phyloP scores from a whole-genome alignment of 2,797 vertebrate genomes.

The Notolepis coatsorum region DNA sequence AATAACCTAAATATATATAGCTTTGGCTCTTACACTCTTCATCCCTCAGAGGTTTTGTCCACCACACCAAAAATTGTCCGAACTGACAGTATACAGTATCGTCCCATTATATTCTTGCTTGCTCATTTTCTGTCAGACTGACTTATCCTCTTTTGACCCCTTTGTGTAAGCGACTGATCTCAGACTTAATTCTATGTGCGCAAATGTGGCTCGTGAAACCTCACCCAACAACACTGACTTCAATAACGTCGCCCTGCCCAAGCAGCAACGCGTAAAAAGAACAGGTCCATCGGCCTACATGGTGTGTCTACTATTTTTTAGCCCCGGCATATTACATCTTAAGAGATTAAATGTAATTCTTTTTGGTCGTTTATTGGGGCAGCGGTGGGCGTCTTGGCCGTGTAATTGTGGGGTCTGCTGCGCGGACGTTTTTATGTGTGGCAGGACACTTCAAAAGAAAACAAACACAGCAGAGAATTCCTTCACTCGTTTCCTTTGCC shows the following conservation, averaged over 20 bases:
- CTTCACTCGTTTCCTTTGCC: conserved; percentile 56
- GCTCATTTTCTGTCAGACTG: conserved; percentile 15
- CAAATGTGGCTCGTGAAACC: background rate
- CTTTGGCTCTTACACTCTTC: too few species aligned
- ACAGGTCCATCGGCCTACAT: conserved; percentile 26
- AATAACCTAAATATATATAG: too few species aligned
- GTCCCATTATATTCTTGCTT: too few species aligned
- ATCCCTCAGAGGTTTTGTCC: too few species aligned
- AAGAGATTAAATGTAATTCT: conserved; percentile 52
- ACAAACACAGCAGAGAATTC: conserved; percentile 41
- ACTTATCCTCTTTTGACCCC: conserved; percentile 36
- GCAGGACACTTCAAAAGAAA: conserved; percentile 64
- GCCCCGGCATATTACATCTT: conserved; percentile 44
- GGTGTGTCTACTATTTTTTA: conserved; percentile 63
- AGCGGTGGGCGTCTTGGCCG: conserved; percentile 46
- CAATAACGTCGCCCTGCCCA: too few species aligned
- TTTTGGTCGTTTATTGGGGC: conserved; percentile 61
- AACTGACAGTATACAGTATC: too few species aligned
- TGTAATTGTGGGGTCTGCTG: conserved; percentile 70
- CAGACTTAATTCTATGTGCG: background rate
- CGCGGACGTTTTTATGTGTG: conserved; percentile 59
- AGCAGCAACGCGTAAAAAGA: too few species aligned
- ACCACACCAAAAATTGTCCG: too few species aligned
- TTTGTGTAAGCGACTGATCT: conserved; percentile 14
- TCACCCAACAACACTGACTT: conserved; percentile 1